Conservation (phyloP, 2,888 invertebrate genomes). For the Stratiomys singularior region DNA sequence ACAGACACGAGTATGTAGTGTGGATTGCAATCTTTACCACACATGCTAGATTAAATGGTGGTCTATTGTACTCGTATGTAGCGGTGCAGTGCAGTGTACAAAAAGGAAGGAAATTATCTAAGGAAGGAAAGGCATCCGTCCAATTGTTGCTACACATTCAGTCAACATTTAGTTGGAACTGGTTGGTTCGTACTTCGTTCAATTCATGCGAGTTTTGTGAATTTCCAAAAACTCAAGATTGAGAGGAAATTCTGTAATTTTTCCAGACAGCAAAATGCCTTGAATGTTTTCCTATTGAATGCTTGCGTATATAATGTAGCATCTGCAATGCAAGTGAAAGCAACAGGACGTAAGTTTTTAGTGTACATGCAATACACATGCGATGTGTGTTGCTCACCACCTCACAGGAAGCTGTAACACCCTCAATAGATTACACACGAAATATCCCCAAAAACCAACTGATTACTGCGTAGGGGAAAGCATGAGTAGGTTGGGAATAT, state of each 20-base stretch:
- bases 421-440: constrained; percentile 18
- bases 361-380: background rate
- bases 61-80: too few species aligned
- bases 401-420: constrained; percentile 31
- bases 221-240: background rate
- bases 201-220: background rate
- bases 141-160: too few species aligned
- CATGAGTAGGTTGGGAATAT: too few species aligned
- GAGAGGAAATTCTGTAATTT: background rate
- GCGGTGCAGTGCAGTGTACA: too few species aligned
- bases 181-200: background rate
- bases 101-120: too few species aligned
- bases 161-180: too few species aligned
- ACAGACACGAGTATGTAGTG: too few species aligned
- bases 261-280: too few species aligned
- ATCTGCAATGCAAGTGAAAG: background rate
- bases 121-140: too few species aligned
- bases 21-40: too few species aligned
- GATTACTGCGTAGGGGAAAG: background rate
- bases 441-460: background rate
- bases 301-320: too few species aligned
- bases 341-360: background rate
- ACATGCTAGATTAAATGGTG: too few species aligned
- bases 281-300: background rate
- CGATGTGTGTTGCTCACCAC: background rate